These are phyloP conservation scores for Aelia acuminata DNA, from an alignment of 2,888 invertebrate species.

Conservation along the genomic window DNA sequence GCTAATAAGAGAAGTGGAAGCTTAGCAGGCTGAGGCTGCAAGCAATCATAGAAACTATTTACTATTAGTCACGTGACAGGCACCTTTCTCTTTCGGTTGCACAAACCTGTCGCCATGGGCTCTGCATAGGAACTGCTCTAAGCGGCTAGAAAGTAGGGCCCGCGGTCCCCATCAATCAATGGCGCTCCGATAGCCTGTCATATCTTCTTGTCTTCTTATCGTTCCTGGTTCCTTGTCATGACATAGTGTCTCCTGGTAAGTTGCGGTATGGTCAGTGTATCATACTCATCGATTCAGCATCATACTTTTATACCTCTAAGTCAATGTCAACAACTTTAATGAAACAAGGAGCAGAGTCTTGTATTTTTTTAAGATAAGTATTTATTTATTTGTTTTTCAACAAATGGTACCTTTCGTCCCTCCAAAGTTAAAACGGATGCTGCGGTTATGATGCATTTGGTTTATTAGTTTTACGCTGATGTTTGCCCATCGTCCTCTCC, in stretches of 20 bases:
- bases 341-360: too few species aligned
- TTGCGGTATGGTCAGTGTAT: neutral
- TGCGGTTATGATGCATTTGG: too few species aligned
- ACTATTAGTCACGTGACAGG: slow-evolving; percentile 7
- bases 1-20: neutral
- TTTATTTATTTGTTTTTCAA: too few species aligned
- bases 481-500: too few species aligned
- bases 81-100: slow-evolving; percentile 45
- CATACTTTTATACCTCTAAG: too few species aligned
- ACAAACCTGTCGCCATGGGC: slow-evolving; percentile 10
- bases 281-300: too few species aligned
- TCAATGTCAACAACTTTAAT: too few species aligned
- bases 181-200: neutral
- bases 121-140: slow-evolving; percentile 38
- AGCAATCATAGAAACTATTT: slow-evolving; percentile 38
- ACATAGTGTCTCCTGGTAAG: neutral
- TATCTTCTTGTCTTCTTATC: neutral
- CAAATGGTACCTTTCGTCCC: too few species aligned
- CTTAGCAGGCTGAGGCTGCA: neutral
- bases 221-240: neutral
- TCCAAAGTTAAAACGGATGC: too few species aligned
- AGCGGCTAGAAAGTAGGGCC: slow-evolving; percentile 1
- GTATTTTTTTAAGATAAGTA: too few species aligned
- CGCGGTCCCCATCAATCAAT: neutral
- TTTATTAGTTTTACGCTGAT: too few species aligned